These are phyloP conservation scores for Helicolenus hilgendorfi DNA, from an alignment of 2,797 vertebrate species.

Conservation along the genomic window DNA sequence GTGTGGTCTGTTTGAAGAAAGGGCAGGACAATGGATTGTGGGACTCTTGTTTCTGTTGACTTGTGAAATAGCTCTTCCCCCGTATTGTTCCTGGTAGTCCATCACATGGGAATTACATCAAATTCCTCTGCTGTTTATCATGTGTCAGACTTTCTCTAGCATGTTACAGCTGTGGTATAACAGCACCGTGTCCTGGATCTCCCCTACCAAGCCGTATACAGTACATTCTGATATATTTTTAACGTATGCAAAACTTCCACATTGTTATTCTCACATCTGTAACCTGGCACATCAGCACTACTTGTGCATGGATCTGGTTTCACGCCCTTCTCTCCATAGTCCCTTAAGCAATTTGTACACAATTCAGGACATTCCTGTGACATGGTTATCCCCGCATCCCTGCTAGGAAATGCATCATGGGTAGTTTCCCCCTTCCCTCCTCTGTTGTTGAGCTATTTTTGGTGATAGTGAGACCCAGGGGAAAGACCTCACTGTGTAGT, in stretches of 20 bases:
- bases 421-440: slow-evolving; percentile 69
- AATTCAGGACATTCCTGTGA: slow-evolving; percentile 68
- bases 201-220: neutral
- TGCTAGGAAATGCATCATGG: slow-evolving; percentile 79
- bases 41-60: slow-evolving; percentile 41
- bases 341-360: slow-evolving; percentile 35
- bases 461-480: slow-evolving; percentile 39
- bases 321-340: slow-evolving; percentile 22
- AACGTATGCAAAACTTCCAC: neutral
- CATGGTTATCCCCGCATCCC: slow-evolving; percentile 37
- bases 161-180: slow-evolving; percentile 25
- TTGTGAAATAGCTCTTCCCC: slow-evolving; percentile 37
- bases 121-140: slow-evolving; percentile 40
- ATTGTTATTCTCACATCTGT: neutral
- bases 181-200: neutral
- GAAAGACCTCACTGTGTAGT: slow-evolving; percentile 47
- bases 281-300: neutral
- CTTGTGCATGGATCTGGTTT: slow-evolving; percentile 18
- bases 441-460: slow-evolving; percentile 67
- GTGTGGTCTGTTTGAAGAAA: slow-evolving; percentile 32
- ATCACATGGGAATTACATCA: slow-evolving; percentile 60
- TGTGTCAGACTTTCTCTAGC: neutral
- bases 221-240: neutral
- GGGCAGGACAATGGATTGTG: slow-evolving; percentile 32
- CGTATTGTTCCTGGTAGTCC: slow-evolving; percentile 23